Evolutionary conservation across 2,888 invertebrate species (phyloP).

Genomic region (Neoaliturus tenellus): DNA sequence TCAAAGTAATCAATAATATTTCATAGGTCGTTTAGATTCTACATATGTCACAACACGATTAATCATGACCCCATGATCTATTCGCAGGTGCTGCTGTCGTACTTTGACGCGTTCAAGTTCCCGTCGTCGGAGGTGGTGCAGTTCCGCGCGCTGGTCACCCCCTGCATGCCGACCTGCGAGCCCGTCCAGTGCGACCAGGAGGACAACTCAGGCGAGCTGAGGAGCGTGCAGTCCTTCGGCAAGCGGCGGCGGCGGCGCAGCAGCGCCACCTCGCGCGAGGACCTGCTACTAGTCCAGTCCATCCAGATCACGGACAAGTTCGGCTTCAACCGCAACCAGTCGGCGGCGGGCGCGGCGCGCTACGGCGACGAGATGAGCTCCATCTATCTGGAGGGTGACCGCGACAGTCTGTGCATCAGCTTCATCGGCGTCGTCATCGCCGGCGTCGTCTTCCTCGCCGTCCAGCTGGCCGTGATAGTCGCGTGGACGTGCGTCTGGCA

Average conservation of each 20-base stretch:
- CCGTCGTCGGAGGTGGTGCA: slow-evolving; percentile 96
- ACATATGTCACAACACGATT: too few relatives aligned
- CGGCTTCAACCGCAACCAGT: slow-evolving; percentile 81
- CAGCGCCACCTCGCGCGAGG: slow-evolving; percentile 77
- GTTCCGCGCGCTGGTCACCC: slow-evolving; percentile 96
- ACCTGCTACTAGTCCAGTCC: slow-evolving; percentile 91
- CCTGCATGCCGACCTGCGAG: slow-evolving; percentile 95
- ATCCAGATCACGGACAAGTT: slow-evolving; percentile 96
- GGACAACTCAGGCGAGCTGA: slow-evolving; percentile 79
- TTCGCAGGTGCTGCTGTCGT: slow-evolving; percentile 87
- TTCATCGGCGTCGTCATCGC: slow-evolving; percentile 89
- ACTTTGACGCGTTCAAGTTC: slow-evolving; percentile 98
- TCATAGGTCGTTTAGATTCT: too few relatives aligned
- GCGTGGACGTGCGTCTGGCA: slow-evolving; percentile 95
- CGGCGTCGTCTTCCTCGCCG: slow-evolving; percentile 89
- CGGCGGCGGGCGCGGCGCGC: slow-evolving; percentile 65
- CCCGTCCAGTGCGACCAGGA: slow-evolving; percentile 93
- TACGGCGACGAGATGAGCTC: slow-evolving; percentile 67
- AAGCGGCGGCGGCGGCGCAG: slow-evolving; percentile 70
- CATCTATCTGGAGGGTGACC: slow-evolving; percentile 62
- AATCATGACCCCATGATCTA: too few relatives aligned
- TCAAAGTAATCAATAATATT: too few relatives aligned
- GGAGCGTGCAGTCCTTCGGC: slow-evolving; percentile 75
- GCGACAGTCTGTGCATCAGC: slow-evolving; percentile 79
- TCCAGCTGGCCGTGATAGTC: slow-evolving; percentile 90